phyloP scores from a whole-genome alignment of 1,140 invertebrate genomes.

The Meloidogyne hapla region DNA sequence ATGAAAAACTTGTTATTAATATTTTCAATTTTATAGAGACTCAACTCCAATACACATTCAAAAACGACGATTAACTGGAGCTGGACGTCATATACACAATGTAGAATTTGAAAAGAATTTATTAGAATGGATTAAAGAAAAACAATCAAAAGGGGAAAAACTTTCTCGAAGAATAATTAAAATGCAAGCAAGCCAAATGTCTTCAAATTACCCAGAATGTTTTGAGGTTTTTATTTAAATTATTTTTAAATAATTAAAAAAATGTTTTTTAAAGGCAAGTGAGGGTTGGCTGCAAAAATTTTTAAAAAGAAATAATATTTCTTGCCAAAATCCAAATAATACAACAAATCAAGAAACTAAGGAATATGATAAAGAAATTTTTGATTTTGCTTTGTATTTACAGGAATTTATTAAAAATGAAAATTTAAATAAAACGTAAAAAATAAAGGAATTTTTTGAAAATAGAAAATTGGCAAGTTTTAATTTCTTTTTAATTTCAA shows the following conservation, averaged over 20 bases:
- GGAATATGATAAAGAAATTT: background rate
- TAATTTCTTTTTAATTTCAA: too few species aligned
- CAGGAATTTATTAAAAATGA: background rate
- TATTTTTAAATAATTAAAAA: background rate
- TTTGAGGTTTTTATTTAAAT: background rate
- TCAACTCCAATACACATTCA: background rate
- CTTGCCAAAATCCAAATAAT: background rate
- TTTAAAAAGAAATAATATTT: background rate
- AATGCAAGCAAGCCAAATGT: background rate
- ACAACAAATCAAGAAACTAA: background rate
- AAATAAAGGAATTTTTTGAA: too few species aligned
- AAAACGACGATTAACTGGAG: background rate
- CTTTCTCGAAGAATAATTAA: background rate
- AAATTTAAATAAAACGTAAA: background rate
- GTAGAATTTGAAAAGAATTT: background rate
- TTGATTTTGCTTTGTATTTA: background rate
- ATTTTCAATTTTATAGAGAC: background rate
- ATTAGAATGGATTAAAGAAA: constrained; percentile 11
- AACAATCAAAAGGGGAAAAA: background rate
- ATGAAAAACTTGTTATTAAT: too few species aligned
- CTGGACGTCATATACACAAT: background rate
- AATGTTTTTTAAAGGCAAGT: background rate
- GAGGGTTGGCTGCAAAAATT: background rate
- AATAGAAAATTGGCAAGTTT: too few species aligned
- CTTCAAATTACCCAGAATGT: constrained; percentile 2